phyloP scores from a whole-genome alignment of 2,113 vertebrate species.

The Elgaria multicarinata region DNA sequence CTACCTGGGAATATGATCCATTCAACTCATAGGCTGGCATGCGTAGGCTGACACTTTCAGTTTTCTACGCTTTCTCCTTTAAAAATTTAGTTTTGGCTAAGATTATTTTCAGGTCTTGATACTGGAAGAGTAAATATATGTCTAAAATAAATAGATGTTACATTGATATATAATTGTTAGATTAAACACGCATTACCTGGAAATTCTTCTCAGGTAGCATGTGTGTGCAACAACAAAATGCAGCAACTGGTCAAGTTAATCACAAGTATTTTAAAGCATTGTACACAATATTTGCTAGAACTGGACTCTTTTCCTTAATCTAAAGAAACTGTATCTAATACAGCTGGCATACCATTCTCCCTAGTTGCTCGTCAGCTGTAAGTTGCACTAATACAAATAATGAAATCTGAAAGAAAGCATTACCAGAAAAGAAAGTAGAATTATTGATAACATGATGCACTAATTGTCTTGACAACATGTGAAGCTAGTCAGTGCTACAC shows the following conservation, averaged over 20 bases:
- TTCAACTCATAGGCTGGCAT: not conserved
- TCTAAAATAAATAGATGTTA: not conserved
- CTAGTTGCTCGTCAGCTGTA: not conserved
- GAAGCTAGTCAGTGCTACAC: not conserved
- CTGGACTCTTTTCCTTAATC: not conserved
- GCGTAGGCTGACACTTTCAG: too few relatives aligned
- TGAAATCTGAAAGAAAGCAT: accelerated
- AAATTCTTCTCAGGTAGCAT: not conserved
- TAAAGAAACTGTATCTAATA: not conserved
- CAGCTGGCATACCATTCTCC: not conserved
- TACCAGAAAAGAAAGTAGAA: slow-evolving; percentile 28
- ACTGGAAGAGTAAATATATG: not conserved
- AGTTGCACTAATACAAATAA: not conserved
- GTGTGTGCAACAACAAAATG: not conserved
- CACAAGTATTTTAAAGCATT: not conserved
- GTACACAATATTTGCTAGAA: not conserved
- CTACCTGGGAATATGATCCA: too few relatives aligned
- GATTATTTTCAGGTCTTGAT: not conserved
- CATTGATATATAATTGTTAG: not conserved
- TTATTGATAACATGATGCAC: slow-evolving; percentile 21
- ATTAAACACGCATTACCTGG: not conserved
- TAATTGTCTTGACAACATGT: slow-evolving; percentile 5
- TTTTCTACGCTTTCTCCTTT: not conserved
- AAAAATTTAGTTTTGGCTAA: not conserved
- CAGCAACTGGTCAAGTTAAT: not conserved